A percentile compares a stretch with the other conserved stretches of the same genome.
These are phyloP conservation scores for Lasioglossum oenotherae DNA, from an alignment of 2,888 invertebrate genomes.

Conservation along the genomic window DNA sequence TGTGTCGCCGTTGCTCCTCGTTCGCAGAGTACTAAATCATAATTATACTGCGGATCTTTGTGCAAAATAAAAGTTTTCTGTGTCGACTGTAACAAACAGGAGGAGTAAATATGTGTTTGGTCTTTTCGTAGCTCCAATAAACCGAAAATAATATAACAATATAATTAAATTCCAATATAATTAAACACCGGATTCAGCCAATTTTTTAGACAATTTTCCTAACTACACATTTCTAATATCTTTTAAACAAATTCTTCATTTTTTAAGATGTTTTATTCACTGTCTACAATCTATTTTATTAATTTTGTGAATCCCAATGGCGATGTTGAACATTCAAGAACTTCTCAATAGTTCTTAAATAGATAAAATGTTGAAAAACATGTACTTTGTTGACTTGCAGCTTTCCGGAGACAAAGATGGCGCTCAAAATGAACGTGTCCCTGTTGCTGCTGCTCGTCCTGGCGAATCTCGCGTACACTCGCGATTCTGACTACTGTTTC, in stretches of 20 bases:
- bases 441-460: slow-evolving; percentile 46
- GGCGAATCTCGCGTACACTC: slow-evolving; percentile 59
- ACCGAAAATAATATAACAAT: not conserved
- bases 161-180: too few species aligned
- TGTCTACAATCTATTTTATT: not conserved
- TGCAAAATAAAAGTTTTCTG: not conserved
- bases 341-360: not conserved
- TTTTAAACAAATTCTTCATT: too few species aligned
- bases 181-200: too few species aligned
- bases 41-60: not conserved
- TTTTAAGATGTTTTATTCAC: not conserved
- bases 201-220: too few species aligned
- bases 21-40: not conserved
- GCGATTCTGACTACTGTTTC: slow-evolving; percentile 86
- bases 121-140: not conserved
- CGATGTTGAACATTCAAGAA: not conserved
- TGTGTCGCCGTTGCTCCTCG: slow-evolving; percentile 34
- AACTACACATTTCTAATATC: too few species aligned
- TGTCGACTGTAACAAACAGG: not conserved
- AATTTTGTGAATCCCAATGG: not conserved
- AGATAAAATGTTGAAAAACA: too few species aligned
- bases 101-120: too few species aligned
- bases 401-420: slow-evolving; percentile 15
- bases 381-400: not conserved
- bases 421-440: slow-evolving; percentile 21